phyloP scores from a whole-genome alignment of 2,888 invertebrate genomes.

The Hirtodrosophila cameraria region DNA sequence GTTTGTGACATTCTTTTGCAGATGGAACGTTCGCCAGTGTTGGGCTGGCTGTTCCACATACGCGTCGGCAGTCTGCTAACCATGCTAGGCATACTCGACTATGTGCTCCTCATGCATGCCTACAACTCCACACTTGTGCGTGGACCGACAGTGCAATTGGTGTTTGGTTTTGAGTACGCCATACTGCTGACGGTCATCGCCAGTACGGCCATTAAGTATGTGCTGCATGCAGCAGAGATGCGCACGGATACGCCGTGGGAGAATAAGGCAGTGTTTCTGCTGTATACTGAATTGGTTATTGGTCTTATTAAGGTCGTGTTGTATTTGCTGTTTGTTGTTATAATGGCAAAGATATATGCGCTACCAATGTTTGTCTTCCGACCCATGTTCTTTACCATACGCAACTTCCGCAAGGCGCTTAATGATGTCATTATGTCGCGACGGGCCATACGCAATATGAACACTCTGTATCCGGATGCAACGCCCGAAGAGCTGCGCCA shows the following conservation, averaged over 20 bases:
- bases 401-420: constrained; percentile 98
- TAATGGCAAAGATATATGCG: constrained; percentile 98
- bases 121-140: constrained; percentile 96
- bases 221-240: constrained; percentile 93
- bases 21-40: constrained; percentile 99
- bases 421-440: constrained; percentile 98
- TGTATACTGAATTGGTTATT: constrained; percentile 98
- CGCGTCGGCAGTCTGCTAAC: constrained; percentile 93
- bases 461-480: constrained; percentile 98
- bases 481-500: constrained; percentile 95
- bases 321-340: constrained; percentile 95
- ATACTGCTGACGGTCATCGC: constrained; percentile 96
- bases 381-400: constrained; percentile 99
- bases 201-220: constrained; percentile 96
- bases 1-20: no score
- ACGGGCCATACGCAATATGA: constrained; percentile 98
- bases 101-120: constrained; percentile 95
- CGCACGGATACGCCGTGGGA: constrained; percentile 97
- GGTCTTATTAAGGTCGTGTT: constrained; percentile 93
- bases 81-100: constrained; percentile 92
- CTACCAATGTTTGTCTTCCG: constrained; percentile 98
- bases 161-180: constrained; percentile 99
- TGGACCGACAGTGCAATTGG: constrained; percentile 98
- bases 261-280: constrained; percentile 97
- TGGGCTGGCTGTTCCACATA: constrained; percentile 97